A percentile compares a stretch with the other conserved stretches of the same genome.
These are phyloP conservation scores for Grantiella picta DNA, from an alignment of 2,113 vertebrate genomes.

Conservation along the genomic window DNA sequence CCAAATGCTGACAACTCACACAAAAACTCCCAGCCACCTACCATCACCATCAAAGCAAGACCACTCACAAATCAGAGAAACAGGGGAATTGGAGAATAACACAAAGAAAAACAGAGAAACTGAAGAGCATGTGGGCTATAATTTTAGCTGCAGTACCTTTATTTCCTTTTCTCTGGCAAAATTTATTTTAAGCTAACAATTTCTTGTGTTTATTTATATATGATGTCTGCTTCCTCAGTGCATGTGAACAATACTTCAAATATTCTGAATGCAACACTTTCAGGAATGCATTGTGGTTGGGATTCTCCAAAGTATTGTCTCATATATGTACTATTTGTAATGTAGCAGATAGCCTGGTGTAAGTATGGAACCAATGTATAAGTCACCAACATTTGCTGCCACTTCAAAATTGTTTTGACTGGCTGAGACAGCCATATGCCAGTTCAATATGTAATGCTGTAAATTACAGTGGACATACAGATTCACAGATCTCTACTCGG, in stretches of 20 bases:
- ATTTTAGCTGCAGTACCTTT: neutral
- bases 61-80: neutral
- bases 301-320: neutral
- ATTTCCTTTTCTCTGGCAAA: neutral
- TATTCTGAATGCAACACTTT: neutral
- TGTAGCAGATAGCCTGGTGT: neutral
- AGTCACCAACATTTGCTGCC: neutral
- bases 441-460: neutral
- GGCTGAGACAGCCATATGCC: neutral
- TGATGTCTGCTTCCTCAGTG: neutral
- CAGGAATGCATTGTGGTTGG: neutral
- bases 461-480: neutral
- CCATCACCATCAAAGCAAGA: rapidly evolving
- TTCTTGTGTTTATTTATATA: neutral
- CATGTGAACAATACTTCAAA: neutral
- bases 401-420: neutral
- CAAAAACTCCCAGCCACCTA: neutral
- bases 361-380: neutral
- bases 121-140: neutral
- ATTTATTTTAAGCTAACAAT: neutral
- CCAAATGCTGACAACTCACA: neutral
- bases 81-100: neutral
- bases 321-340: neutral
- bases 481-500: neutral
- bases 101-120: neutral